Evolutionary conservation across 2,113 vertebrate species (phyloP).

Genomic region (Brachypteracias leptosomus): DNA sequence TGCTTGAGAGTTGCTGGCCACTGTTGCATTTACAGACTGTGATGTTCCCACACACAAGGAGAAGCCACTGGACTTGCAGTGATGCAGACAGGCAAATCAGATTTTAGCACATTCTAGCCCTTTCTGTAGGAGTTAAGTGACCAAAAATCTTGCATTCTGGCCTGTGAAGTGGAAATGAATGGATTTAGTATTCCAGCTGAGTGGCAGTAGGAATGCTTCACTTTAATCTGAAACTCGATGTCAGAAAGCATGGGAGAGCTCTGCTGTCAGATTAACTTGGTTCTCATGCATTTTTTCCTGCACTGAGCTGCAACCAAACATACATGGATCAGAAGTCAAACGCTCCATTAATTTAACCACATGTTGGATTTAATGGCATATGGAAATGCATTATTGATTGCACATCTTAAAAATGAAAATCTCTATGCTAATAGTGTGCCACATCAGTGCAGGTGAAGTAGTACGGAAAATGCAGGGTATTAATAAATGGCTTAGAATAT

Average conservation of each 20-base stretch:
- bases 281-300: conserved; percentile 56
- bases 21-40: neutral
- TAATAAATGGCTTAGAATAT: neutral
- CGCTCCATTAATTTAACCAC: conserved; percentile 62
- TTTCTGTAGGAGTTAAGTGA: conserved; percentile 26
- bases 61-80: neutral
- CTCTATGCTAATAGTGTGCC: conserved; percentile 33
- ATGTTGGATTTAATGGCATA: conserved; percentile 36
- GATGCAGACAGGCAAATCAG: neutral
- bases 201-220: conserved; percentile 12
- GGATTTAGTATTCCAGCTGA: conserved; percentile 55
- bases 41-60: neutral
- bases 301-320: conserved; percentile 47
- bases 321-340: conserved; percentile 59
- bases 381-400: conserved; percentile 66
- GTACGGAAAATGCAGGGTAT: conserved; percentile 7
- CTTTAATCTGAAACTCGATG: conserved; percentile 32
- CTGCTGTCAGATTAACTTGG: conserved; percentile 41
- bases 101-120: neutral
- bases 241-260: conserved; percentile 46
- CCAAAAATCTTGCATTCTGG: neutral
- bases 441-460: conserved; percentile 1
- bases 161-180: conserved; percentile 45
- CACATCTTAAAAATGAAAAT: conserved; percentile 57
- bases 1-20: neutral